phyloP scores from a whole-genome alignment of 2,797 vertebrate genomes.

The Limnodromus scolopaceus region DNA sequence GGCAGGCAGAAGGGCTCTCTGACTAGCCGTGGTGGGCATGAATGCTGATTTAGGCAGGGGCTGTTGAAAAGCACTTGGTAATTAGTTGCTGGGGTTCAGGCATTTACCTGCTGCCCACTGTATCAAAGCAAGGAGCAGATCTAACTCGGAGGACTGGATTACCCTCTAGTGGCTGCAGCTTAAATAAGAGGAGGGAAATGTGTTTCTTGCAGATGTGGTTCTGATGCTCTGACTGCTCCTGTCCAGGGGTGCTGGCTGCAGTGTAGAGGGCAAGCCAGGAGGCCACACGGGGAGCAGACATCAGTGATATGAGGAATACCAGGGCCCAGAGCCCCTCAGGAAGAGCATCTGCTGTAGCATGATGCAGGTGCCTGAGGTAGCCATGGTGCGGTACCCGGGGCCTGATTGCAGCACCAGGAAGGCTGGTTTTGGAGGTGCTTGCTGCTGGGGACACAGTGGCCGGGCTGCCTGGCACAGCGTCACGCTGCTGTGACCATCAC shows the following conservation, averaged over 20 bases:
- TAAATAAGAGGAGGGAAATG: neutral
- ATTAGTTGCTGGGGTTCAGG: neutral
- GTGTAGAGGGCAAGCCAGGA: neutral
- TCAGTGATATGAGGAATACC: fast-evolving
- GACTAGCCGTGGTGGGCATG: neutral
- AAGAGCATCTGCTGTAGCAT: neutral
- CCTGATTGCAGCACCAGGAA: neutral
- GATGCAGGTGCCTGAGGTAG: neutral
- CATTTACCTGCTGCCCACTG: neutral
- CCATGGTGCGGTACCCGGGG: fast-evolving
- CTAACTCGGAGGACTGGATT: conserved; percentile 31
- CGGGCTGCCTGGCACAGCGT: neutral
- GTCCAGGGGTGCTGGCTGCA: neutral
- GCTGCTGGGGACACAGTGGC: neutral
- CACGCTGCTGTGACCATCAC: neutral
- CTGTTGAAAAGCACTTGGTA: neutral
- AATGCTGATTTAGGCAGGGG: neutral
- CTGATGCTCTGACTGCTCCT: neutral
- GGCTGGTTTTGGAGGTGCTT: neutral
- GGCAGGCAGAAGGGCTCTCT: neutral
- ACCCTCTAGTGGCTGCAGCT: conserved; percentile 53
- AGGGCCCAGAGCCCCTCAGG: neutral
- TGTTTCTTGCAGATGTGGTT: neutral
- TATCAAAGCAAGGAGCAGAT: conserved; percentile 1
- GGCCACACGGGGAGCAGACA: neutral